Conservation (phyloP, 2,113 vertebrate species). For the Phoenicopterus ruber region DNA sequence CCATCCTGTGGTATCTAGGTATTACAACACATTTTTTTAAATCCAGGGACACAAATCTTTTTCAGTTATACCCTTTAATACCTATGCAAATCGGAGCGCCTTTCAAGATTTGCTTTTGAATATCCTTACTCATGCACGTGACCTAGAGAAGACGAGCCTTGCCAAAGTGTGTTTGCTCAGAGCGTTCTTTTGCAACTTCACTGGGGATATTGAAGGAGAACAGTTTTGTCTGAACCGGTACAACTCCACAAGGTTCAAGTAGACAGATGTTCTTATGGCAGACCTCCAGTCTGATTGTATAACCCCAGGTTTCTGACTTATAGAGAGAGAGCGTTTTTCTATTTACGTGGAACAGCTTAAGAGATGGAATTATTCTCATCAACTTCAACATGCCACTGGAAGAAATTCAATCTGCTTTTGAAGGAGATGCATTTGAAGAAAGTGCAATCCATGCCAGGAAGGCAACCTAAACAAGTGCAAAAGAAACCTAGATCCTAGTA, state of each 20-base stretch:
- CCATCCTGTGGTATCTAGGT: constrained; percentile 61
- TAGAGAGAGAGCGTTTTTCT: neutral
- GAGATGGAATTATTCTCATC: neutral
- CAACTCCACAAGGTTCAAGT: neutral
- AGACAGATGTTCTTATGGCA: neutral
- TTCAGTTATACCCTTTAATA: neutral
- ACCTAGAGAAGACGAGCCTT: neutral
- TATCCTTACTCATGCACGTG: fast-evolving
- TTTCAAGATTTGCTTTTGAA: neutral
- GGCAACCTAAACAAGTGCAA: neutral
- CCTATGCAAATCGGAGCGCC: neutral
- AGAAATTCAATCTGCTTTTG: neutral
- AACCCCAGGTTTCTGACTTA: neutral
- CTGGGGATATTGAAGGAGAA: neutral
- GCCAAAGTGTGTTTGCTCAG: neutral
- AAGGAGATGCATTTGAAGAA: neutral
- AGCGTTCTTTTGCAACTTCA: neutral
- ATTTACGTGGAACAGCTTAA: neutral
- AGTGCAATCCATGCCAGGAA: neutral
- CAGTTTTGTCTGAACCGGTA: neutral
- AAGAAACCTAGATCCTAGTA: neutral
- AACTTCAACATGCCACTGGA: neutral
- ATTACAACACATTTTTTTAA: constrained; percentile 40
- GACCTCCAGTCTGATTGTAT: neutral
- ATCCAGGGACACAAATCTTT: neutral